Evolutionary conservation across 2,113 vertebrate genomes (phyloP), one percentile per base, ranked within the genome.

Genomic region (Ailurus styani): DNA sequence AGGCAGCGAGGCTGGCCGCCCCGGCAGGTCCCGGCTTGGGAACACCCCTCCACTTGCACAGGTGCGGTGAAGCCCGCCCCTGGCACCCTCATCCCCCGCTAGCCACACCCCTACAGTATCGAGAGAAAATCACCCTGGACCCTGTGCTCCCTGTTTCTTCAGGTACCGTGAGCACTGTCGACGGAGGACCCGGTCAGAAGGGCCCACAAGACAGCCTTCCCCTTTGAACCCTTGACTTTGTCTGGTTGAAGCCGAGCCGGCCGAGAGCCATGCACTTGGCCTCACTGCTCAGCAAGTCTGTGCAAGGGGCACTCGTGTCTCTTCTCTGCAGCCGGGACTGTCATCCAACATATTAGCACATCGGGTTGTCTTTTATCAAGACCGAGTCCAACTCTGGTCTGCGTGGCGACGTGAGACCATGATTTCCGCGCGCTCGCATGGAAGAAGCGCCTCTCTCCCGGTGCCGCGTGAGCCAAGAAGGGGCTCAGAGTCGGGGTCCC

Each of bases 201-300:
- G 73, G 23, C 47, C 66, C 72, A 6, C 0, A 3, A 14, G 21
- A 5, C 0, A 50, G 47, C 15, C 7, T 0, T 13, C n/a, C 37
- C 27, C 18, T 17, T 20, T 3, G 0, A 31, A 29, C 6, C 40
- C 77, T 27, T 79, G 72, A 1, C 55, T 18, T 54, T 0, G 25
- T 27, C 62, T 6, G 37, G 23, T 23, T 60, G 23, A 21, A 21
- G 70, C 60, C 11, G 42, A 66, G 47, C 14, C 0, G 2, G 12
- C 54, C 0, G 3, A 15, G 52, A 45, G 45, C 45, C 0, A 0
- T 0, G 60, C 25, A 20, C 73, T 9, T 6, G 29, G 52, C 60
- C 42, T 31, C 3, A 1, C 21, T 4, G 7, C n/a, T 40, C 14
- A 6, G 78, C 70, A 62, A 7, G 9, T 13, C 21, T 4, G 0